Evolutionary conservation across 2,797 vertebrate species (phyloP), one percentile per base, ranked within the genome.

Genomic region (Onychomys leucogaster): DNA sequence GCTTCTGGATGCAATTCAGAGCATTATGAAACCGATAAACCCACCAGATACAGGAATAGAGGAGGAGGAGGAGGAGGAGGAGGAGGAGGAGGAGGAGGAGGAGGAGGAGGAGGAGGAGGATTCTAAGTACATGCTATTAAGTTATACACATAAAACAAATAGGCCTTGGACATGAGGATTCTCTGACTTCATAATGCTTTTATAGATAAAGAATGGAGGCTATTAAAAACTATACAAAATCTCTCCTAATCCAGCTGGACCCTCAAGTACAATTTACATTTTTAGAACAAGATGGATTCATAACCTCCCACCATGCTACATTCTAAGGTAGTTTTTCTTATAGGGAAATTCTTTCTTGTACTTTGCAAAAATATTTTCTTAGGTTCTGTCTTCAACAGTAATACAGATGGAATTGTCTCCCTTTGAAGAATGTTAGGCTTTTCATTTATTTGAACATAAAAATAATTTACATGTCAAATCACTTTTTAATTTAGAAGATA

Each of bases 391-490:
- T 65, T 81, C n/a, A 77, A 77, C 0, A 88, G 14, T 49, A 43
- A 69, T 75, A 69, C 5, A 80, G 10, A 80, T 17, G 55, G n/a
- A 78, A 85, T 17, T 82, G 14, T 5, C 43, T 69, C 6, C 17
- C 46, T 55, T 37, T 41, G 46, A 61, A 65, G 32, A 59, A 29
- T 17, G 27, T 21, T 71, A 57, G 19, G 10, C 0, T 8, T 83
- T 90, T 89, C 52, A 29, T 91, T 59, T 92, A 90, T 88, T 90
- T 92, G n/a, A 81, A 96, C 90, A 37, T 34, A 81, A 85, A 75
- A 75, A 19, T 37, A 71, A 80, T 63, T 76, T 75, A 76, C 13
- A 55, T 29, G 3, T 67, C 88, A 55, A 88, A 55, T 78, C 41
- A 29, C 57, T 65, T 90, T 75, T 12, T 29, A 77, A 67, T 77